Evolutionary conservation across 1,140 invertebrate genomes (phyloP).

Genomic region (Psix sp.): DNA sequence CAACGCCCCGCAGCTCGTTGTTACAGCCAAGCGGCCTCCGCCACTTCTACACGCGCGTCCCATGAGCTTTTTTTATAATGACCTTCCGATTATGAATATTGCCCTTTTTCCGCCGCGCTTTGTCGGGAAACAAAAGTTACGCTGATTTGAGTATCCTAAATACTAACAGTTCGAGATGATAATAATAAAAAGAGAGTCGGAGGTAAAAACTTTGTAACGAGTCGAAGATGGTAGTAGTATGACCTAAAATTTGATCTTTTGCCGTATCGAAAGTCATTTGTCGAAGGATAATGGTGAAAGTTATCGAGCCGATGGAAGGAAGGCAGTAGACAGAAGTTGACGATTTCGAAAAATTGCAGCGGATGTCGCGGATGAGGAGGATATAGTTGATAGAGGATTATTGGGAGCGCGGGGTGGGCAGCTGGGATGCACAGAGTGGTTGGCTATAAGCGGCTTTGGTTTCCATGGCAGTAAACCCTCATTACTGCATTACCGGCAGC

Average conservation of each 20-base stretch:
- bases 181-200: no score
- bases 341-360: constrained; percentile 62
- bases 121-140: not conserved
- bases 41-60: constrained; percentile 38
- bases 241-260: no score
- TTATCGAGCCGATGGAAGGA: constrained; percentile 27
- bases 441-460: constrained; percentile 77
- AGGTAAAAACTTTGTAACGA: no score
- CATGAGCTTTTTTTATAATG: constrained; percentile 29
- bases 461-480: constrained; percentile 78
- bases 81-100: constrained; percentile 35
- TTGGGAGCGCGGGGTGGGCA: constrained; percentile 33
- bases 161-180: no score
- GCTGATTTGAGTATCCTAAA: no score
- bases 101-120: constrained; percentile 5
- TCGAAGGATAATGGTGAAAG: constrained; percentile 27
- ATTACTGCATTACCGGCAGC: constrained; percentile 77
- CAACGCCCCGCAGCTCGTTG: constrained; percentile 48
- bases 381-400: constrained; percentile 64
- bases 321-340: constrained; percentile 39
- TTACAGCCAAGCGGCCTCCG: constrained; percentile 17
- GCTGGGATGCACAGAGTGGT: constrained; percentile 70
- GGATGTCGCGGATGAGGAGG: constrained; percentile 67
- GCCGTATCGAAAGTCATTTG: no score
- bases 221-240: no score